These are phyloP conservation scores for Dromaius novaehollandiae DNA, from an alignment of 2,113 vertebrate species.

Conservation along the genomic window DNA sequence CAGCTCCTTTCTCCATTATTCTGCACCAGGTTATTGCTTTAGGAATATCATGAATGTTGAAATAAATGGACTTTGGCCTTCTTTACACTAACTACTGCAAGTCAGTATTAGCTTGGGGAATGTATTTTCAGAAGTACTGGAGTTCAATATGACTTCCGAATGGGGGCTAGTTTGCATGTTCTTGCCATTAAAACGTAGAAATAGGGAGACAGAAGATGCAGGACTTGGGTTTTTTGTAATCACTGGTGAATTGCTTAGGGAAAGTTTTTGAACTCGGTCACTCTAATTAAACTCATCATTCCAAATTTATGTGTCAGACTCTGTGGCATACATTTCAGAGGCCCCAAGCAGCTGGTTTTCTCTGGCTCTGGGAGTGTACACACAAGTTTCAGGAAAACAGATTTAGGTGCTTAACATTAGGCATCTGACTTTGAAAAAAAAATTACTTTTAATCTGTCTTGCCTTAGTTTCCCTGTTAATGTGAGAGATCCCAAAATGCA, in stretches of 20 bases:
- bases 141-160: not conserved
- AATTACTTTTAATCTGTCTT: not conserved
- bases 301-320: not conserved
- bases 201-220: not conserved
- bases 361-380: not conserved
- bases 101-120: not conserved
- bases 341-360: not conserved
- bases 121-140: not conserved
- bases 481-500: constrained; percentile 8
- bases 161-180: not conserved
- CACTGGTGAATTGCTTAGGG: not conserved
- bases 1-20: not conserved
- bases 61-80: not conserved
- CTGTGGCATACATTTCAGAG: not conserved
- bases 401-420: not conserved
- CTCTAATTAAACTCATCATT: not conserved
- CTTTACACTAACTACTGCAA: not conserved
- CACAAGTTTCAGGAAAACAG: not conserved
- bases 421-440: not conserved
- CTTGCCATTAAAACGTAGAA: not conserved
- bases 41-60: not conserved
- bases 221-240: not conserved
- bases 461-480: not conserved
- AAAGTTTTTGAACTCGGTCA: not conserved
- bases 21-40: not conserved